Conservation (phyloP, 2,888 invertebrate genomes). For the Oscheius onirici region DNA sequence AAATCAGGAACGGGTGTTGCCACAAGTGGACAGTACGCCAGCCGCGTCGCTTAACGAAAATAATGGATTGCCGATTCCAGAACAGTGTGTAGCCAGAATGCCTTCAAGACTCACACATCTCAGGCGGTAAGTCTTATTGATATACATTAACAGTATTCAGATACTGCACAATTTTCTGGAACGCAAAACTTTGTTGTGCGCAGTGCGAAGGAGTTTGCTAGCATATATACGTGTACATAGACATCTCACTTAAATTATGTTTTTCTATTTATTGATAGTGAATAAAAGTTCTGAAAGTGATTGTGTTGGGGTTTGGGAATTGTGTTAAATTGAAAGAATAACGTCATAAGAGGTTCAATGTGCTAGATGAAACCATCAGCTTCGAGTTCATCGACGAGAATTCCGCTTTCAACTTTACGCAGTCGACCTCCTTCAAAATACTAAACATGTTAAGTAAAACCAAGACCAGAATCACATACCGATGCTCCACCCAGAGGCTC, state of each 20-base stretch:
- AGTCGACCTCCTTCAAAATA: constrained; percentile 20
- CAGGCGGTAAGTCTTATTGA: constrained; percentile 42
- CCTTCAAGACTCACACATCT: constrained; percentile 63
- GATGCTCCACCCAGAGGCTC: background rate
- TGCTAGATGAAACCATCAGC: constrained; percentile 42
- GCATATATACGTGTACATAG: constrained; percentile 27
- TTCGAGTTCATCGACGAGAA: constrained; percentile 51
- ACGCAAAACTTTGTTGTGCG: constrained; percentile 68
- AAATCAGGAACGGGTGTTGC: constrained; percentile 54
- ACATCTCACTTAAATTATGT: background rate
- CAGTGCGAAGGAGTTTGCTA: constrained; percentile 68
- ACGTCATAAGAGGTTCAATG: background rate
- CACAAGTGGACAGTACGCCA: constrained; percentile 17
- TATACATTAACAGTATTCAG: constrained; percentile 18
- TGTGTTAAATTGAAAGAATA: background rate
- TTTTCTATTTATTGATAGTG: background rate
- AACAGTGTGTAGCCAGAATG: constrained; percentile 59
- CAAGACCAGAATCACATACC: background rate
- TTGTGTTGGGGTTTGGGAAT: too few species aligned
- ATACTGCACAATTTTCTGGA: constrained; percentile 71
- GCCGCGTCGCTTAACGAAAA: background rate
- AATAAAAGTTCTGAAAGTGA: too few species aligned
- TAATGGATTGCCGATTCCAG: constrained; percentile 31
- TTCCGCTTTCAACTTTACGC: constrained; percentile 24
- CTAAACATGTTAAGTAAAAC: constrained; percentile 6